A percentile compares a stretch with the other conserved stretches of the same genome.
These are phyloP conservation scores for Periparus ater DNA, from an alignment of 2,797 vertebrate genomes.

Conservation along the genomic window DNA sequence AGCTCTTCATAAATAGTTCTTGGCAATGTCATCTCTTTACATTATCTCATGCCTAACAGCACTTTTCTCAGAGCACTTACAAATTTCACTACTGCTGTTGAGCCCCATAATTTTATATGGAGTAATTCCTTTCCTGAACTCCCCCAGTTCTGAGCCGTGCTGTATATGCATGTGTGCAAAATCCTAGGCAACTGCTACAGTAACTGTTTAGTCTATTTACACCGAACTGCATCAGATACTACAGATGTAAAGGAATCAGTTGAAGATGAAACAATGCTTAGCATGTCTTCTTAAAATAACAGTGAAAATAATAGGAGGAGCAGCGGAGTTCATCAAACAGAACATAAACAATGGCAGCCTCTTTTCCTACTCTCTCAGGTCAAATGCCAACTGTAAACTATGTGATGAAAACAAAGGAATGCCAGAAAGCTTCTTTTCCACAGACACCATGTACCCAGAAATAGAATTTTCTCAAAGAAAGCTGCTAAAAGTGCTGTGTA, in stretches of 20 bases:
- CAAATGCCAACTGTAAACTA: slow-evolving; percentile 61
- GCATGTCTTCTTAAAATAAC: slow-evolving; percentile 30
- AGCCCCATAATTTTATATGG: slow-evolving; percentile 71
- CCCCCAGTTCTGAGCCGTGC: slow-evolving; percentile 11
- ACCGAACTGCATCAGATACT: background rate
- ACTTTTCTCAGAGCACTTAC: slow-evolving; percentile 68
- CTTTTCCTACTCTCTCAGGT: slow-evolving; percentile 45
- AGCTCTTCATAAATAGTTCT: slow-evolving; percentile 80
- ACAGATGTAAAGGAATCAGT: background rate
- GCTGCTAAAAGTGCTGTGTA: slow-evolving; percentile 13
- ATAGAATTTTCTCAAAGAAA: slow-evolving; percentile 23
- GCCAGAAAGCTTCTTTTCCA: slow-evolving; percentile 15
- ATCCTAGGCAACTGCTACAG: background rate
- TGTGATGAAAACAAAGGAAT: slow-evolving; percentile 56
- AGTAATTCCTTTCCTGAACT: slow-evolving; percentile 51
- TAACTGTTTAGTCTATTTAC: background rate
- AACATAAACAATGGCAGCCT: background rate
- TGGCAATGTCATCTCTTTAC: slow-evolving; percentile 78
- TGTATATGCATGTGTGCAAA: background rate
- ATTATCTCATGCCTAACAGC: slow-evolving; percentile 74
- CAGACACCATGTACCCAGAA: background rate
- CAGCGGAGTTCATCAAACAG: background rate
- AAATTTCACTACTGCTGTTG: slow-evolving; percentile 69
- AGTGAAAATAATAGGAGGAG: background rate
- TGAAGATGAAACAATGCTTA: slow-evolving; percentile 41